phyloP scores from a whole-genome alignment of 1,140 invertebrate genomes.

The Drosophila trapezifrons region DNA sequence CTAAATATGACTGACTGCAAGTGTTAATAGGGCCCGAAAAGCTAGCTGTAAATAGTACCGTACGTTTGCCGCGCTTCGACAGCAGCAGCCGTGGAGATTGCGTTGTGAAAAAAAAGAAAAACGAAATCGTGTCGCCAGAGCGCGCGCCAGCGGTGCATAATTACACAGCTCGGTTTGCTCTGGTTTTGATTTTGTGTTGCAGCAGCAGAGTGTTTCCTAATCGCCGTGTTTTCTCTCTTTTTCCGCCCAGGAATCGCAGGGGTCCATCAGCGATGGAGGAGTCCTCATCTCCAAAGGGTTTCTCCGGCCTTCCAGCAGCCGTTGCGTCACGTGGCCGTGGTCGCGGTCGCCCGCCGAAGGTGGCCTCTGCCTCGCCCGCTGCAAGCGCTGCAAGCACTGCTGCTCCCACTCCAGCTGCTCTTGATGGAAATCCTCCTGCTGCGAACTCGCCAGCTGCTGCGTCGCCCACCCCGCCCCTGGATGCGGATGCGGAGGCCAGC shows the following conservation, averaged over 20 bases:
- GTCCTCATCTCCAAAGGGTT: not conserved
- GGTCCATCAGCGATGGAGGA: conserved; percentile 29
- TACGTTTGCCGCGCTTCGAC: not conserved
- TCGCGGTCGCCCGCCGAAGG: conserved; percentile 36
- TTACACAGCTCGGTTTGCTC: not conserved
- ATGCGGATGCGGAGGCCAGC: conserved; percentile 1
- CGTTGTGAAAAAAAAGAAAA: not conserved
- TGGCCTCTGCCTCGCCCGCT: not conserved
- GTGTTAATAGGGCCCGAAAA: not conserved
- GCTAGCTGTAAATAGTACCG: conserved; percentile 2
- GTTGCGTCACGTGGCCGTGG: conserved; percentile 42
- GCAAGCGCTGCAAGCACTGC: too few species aligned
- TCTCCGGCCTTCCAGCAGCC: not conserved
- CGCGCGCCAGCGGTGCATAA: not conserved
- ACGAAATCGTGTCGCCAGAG: not conserved
- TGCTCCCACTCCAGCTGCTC: too few species aligned
- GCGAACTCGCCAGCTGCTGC: not conserved
- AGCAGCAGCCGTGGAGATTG: not conserved
- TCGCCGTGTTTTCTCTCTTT: not conserved
- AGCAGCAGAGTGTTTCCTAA: not conserved
- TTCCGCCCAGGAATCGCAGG: conserved; percentile 1
- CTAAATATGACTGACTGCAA: not conserved
- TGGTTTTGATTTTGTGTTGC: not conserved
- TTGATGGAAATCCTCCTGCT: not conserved
- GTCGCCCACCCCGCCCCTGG: conserved; percentile 3